phyloP scores from a whole-genome alignment of 2,113 vertebrate species.

The Rana temporaria region DNA sequence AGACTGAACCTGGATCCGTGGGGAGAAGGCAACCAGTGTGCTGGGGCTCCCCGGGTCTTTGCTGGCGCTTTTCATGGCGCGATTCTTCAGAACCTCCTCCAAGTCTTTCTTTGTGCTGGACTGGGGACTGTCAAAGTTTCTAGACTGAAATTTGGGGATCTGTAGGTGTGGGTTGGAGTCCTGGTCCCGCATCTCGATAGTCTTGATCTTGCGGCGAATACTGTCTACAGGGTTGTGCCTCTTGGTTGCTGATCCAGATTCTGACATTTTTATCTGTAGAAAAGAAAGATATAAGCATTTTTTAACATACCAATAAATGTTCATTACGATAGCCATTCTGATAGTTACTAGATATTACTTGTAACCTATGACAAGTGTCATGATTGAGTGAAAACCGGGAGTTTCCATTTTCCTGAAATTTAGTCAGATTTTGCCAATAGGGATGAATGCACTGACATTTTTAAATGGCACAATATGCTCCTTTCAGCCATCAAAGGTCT shows the following conservation, averaged over 20 bases:
- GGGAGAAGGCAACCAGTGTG: neutral
- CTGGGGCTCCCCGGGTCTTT: neutral
- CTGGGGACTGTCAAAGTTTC: conserved; percentile 79
- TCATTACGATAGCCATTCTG: too few relatives aligned
- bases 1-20: conserved; percentile 11
- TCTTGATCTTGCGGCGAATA: conserved; percentile 87
- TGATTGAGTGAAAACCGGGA: too few relatives aligned
- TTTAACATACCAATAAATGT: neutral
- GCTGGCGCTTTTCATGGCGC: conserved; percentile 49
- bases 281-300: neutral
- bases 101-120: conserved; percentile 72
- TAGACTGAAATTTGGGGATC: conserved; percentile 82
- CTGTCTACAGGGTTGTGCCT: conserved; percentile 89
- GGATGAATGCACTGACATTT: too few relatives aligned
- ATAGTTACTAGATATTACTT: too few relatives aligned
- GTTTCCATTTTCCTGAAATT: too few relatives aligned
- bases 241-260: conserved; percentile 58
- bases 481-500: too few relatives aligned
- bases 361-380: too few relatives aligned
- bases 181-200: conserved; percentile 81
- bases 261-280: conserved; percentile 4
- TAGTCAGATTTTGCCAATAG: too few relatives aligned
- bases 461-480: too few relatives aligned
- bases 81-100: conserved; percentile 80
- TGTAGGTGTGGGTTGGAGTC: conserved; percentile 75